These are phyloP conservation scores for Tetramorium parvispinum DNA, from an alignment of 1,140 invertebrate genomes.

Conservation along the genomic window DNA sequence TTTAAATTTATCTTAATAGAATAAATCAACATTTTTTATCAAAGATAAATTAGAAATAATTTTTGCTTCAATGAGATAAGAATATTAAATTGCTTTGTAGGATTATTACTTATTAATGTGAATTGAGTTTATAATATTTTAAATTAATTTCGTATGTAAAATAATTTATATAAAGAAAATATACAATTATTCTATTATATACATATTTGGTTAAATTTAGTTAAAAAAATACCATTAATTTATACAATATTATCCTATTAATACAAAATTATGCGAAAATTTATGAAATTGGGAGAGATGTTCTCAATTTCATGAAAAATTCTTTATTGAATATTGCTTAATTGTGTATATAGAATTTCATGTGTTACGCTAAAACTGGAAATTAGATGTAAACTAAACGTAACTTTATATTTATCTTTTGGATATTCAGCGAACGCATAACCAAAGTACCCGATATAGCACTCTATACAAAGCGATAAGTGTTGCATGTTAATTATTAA, in stretches of 20 bases:
- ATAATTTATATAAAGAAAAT: background rate
- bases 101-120: background rate
- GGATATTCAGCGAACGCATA: slow-evolving; percentile 47
- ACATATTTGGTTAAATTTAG: background rate
- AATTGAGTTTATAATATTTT: slow-evolving; percentile 6
- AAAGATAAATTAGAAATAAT: background rate
- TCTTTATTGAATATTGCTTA: background rate
- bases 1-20: background rate
- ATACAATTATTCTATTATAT: background rate
- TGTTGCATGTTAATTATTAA: background rate
- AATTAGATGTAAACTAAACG: slow-evolving; percentile 25
- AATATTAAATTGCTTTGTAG: background rate
- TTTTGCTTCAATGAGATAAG: background rate
- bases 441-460: background rate
- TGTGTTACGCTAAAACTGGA: background rate
- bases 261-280: background rate
- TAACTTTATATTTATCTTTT: slow-evolving; percentile 1
- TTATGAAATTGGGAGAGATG: background rate
- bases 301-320: background rate
- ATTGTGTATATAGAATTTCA: background rate
- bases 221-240: slow-evolving; percentile 4
- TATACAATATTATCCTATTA: background rate
- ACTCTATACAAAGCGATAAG: background rate
- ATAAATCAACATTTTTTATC: background rate
- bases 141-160: background rate